Evolutionary conservation across 2,888 invertebrate genomes (phyloP).

Genomic region (Elysia crispata): DNA sequence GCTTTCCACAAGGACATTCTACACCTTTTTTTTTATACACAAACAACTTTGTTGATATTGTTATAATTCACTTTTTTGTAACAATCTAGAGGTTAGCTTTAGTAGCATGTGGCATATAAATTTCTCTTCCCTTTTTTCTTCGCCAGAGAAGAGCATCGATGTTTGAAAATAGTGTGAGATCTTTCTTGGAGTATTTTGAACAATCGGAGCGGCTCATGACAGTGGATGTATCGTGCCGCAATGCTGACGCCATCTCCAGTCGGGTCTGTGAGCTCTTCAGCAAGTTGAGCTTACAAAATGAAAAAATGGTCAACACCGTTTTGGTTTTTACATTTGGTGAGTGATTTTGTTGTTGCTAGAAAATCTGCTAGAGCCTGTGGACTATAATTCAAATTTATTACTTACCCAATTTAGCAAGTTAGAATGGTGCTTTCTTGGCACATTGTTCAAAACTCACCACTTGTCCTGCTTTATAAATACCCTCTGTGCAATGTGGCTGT

Average conservation of each 20-base stretch:
- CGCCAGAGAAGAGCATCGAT: slow-evolving; percentile 70
- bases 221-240: slow-evolving; percentile 71
- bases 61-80: too few species aligned
- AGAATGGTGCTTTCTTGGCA: too few species aligned
- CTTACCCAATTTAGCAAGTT: too few species aligned
- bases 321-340: slow-evolving; percentile 74
- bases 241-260: slow-evolving; percentile 69
- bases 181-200: slow-evolving; percentile 70
- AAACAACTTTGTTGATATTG: too few species aligned
- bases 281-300: slow-evolving; percentile 62
- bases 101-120: too few species aligned
- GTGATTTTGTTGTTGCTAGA: slow-evolving; percentile 41
- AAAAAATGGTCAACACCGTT: slow-evolving; percentile 67
- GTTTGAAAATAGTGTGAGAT: slow-evolving; percentile 68
- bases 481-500: too few species aligned
- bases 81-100: too few species aligned
- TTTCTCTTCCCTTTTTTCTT: slow-evolving; percentile 33
- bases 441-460: too few species aligned
- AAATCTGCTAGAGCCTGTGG: too few species aligned
- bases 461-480: too few species aligned
- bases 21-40: not conserved
- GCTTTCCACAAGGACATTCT: too few species aligned
- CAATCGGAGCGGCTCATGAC: slow-evolving; percentile 67
- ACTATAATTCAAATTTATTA: too few species aligned
- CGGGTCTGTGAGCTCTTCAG: slow-evolving; percentile 70